Evolutionary conservation across 2,113 vertebrate genomes (phyloP), one percentile per base, ranked within the genome.

Genomic region (Cochlearius cochlearius): DNA sequence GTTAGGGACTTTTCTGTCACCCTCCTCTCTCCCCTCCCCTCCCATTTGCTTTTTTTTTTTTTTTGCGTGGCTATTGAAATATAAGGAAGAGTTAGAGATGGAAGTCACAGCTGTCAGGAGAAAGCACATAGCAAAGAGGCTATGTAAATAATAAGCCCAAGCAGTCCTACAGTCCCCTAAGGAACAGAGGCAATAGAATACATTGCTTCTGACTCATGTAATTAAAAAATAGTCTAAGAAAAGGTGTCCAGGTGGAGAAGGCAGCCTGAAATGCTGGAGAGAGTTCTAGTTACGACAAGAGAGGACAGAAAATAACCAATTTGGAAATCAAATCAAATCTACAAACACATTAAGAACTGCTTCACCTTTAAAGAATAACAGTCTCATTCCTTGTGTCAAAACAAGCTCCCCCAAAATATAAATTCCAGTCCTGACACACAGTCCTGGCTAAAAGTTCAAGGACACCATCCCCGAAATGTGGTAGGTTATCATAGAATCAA

Each of bases 11-110:
- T 63, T 66, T 74, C 10, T 60, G 17, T 81, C 45, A 43, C 15
- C 3, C 2, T 59, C 1, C 11, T 34, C 29, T 47, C 16, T 50
- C 32, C 38, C 39, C 15, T 10, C 1, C 1, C 1, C 34, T 5
- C 13, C 2, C 17, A 2, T 47, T 47, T 21, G 10, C 10, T 25
- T 25, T 15, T 32, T 23, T 10, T 14, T 62, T 30, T n/a, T 49
- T 39, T 34, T 66, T 32, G 10, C 41, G 2, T 36, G 7, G 2
- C 19, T 79, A 15, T n/a, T 86, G 32, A 68, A 72, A 52, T 56
- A 20, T 21, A 86, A 55, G 18, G 9, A 80, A 53, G 34, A 53
- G 21, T 50, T 66, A 77, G 55, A 85, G 16, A 55, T 55, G 15
- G 10, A 32, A 77, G 38, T 60, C 39, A 59, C 19, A 90, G 47